Conservation (phyloP, 2,113 vertebrate genomes). For the Aspiorhynchus laticeps region DNA sequence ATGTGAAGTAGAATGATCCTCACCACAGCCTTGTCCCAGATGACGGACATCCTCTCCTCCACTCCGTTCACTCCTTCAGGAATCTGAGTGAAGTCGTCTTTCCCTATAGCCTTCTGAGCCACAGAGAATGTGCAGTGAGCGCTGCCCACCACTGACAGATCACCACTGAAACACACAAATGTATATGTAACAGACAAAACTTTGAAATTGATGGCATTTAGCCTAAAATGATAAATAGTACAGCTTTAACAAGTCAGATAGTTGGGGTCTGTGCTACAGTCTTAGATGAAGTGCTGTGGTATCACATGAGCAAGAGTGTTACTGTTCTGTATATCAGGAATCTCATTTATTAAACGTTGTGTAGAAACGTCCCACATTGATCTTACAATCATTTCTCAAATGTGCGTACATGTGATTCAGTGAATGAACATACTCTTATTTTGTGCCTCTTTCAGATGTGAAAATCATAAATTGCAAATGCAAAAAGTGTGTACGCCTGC, state of each 20-base stretch:
- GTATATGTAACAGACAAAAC: too few relatives aligned
- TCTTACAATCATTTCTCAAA: too few relatives aligned
- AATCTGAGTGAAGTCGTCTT: slow-evolving; percentile 97
- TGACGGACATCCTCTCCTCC: slow-evolving; percentile 93
- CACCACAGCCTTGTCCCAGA: slow-evolving; percentile 99
- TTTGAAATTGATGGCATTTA: neutral
- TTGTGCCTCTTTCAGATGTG: too few relatives aligned
- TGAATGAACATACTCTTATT: too few relatives aligned
- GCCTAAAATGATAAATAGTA: neutral
- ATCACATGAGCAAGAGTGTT: neutral
- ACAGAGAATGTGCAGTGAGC: slow-evolving; percentile 97
- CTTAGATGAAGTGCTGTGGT: neutral
- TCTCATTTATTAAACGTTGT: too few relatives aligned
- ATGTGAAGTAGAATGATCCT: slow-evolving; percentile 57
- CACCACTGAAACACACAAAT: slow-evolving; percentile 79
- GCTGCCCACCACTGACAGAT: slow-evolving; percentile 91
- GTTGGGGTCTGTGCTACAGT: neutral
- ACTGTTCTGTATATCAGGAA: neutral
- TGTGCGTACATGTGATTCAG: too few relatives aligned
- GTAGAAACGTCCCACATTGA: too few relatives aligned
- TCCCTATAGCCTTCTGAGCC: slow-evolving; percentile 97
- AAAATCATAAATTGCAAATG: too few relatives aligned
- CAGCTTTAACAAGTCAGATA: neutral
- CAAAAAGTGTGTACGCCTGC: too few relatives aligned
- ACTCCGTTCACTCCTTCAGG: slow-evolving; percentile 95